phyloP scores from a whole-genome alignment of 2,113 vertebrate species.

The Zosterops borbonicus region DNA sequence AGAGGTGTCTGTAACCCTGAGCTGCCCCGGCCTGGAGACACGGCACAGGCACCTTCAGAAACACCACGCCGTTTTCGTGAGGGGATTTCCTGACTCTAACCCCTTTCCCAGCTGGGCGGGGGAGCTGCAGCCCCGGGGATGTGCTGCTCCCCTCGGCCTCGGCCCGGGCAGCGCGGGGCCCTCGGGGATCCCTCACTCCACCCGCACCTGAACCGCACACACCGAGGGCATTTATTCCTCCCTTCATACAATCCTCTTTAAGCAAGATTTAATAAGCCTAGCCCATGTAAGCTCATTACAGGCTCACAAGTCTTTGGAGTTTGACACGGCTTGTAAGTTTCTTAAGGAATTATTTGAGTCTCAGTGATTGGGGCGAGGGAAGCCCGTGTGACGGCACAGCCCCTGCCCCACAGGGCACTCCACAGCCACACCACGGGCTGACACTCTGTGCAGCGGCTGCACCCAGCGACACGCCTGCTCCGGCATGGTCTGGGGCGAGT shows the following conservation, averaged over 20 bases:
- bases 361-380: background rate
- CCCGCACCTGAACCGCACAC: background rate
- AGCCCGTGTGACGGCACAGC: background rate
- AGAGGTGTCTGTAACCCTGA: too few relatives aligned
- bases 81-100: background rate
- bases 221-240: background rate
- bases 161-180: rapidly evolving
- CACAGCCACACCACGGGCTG: background rate
- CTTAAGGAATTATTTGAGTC: background rate
- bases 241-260: background rate
- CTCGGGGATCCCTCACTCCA: background rate
- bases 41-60: rapidly evolving
- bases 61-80: background rate
- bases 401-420: background rate
- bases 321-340: background rate
- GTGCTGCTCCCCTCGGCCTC: background rate
- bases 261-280: background rate
- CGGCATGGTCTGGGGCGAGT: rapidly evolving
- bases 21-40: rapidly evolving
- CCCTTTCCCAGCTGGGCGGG: background rate
- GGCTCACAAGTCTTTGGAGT: background rate
- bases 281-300: background rate
- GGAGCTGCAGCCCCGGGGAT: background rate
- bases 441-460: background rate
- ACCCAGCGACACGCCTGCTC: rapidly evolving